Percentiles rank a stretch among this genome's conserved stretches.
Conservation (phyloP, 92 coral and sea anemone species). For the Palythoa caribaeorum region DNA sequence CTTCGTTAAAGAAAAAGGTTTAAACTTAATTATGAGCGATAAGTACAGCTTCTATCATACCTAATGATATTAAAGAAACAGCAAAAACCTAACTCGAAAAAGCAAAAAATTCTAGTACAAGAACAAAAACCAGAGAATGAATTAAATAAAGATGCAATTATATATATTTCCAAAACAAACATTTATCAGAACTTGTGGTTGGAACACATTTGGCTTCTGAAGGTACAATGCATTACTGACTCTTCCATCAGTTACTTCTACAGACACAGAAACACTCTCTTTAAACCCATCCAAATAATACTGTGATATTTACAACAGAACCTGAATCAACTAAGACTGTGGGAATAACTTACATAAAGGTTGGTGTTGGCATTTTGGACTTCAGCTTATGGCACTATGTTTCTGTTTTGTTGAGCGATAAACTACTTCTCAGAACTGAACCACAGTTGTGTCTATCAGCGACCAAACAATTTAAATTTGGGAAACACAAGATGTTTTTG, state of each 20-base stretch:
- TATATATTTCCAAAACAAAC: background rate
- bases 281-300: background rate
- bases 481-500: conserved; percentile 29
- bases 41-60: background rate
- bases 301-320: background rate
- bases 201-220: background rate
- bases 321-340: background rate
- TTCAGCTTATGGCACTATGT: conserved; percentile 8
- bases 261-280: background rate
- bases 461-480: background rate
- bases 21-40: background rate
- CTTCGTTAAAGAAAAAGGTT: background rate
- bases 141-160: background rate
- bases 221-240: background rate
- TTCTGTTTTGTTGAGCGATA: conserved; percentile 1
- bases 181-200: background rate
- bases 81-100: background rate
- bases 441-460: background rate
- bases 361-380: conserved; percentile 47
- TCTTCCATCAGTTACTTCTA: background rate
- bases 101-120: background rate
- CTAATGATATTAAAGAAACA: background rate
- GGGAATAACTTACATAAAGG: conserved; percentile 45
- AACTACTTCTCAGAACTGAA: conserved; percentile 13
- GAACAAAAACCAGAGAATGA: background rate